phyloP scores from a whole-genome alignment of 2,113 vertebrate genomes.

The Pica pica region DNA sequence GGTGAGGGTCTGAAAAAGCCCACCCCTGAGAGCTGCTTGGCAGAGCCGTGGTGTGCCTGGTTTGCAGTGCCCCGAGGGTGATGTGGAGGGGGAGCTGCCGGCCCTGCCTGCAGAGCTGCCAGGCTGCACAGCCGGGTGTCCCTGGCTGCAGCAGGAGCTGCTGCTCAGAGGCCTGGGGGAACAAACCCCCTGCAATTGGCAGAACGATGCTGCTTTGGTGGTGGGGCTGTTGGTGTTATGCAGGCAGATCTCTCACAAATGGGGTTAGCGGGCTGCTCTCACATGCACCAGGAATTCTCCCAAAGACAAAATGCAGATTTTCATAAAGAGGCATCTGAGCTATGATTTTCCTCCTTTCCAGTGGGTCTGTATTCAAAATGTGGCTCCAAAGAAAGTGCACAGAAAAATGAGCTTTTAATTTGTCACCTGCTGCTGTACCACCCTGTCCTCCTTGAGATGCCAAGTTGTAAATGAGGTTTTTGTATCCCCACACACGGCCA shows the following conservation, averaged over 20 bases:
- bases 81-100: background rate
- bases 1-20: background rate
- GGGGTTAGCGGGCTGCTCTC: background rate
- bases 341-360: background rate
- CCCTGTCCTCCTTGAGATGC: slow-evolving; percentile 30
- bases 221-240: background rate
- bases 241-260: background rate
- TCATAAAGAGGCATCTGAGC: background rate
- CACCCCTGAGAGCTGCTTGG: background rate
- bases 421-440: slow-evolving; percentile 34
- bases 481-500: background rate
- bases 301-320: background rate
- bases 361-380: background rate
- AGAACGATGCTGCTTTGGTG: background rate
- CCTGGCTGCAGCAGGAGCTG: background rate
- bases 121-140: background rate
- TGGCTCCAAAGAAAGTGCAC: slow-evolving; percentile 16
- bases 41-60: background rate
- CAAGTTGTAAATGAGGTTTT: slow-evolving; percentile 39
- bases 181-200: background rate
- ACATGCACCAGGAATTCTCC: background rate
- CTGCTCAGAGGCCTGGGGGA: background rate
- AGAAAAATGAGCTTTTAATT: slow-evolving; percentile 54
- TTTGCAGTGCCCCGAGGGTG: background rate
- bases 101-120: background rate